Evolutionary conservation across 2,113 vertebrate genomes (phyloP).

Genomic region (Cervus canadensis): DNA sequence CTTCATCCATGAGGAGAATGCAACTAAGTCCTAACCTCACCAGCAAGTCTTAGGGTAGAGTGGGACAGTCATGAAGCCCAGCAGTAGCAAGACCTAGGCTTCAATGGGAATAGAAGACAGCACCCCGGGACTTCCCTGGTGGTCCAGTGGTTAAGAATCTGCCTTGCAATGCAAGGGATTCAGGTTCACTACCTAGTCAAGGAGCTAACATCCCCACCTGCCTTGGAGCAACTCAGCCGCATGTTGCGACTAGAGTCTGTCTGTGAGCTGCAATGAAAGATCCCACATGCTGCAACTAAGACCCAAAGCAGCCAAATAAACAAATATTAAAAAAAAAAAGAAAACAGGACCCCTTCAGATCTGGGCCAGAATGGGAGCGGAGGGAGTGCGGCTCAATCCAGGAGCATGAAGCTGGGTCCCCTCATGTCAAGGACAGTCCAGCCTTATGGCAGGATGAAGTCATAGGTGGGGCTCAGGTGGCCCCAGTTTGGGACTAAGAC

Average conservation of each 20-base stretch:
- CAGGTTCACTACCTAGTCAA: not conserved
- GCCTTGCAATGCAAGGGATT: not conserved
- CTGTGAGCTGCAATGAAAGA: not conserved
- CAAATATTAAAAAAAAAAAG: not conserved
- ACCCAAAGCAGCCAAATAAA: not conserved
- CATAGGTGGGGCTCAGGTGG: not conserved
- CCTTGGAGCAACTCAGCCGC: not conserved
- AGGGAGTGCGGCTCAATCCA: not conserved
- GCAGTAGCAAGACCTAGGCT: not conserved
- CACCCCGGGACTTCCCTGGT: not conserved
- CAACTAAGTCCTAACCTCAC: not conserved
- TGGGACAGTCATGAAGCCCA: not conserved
- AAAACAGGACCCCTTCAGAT: not conserved
- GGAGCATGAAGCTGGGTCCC: not conserved
- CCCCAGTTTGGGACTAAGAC: not conserved
- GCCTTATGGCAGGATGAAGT: not conserved
- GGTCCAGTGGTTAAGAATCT: not conserved
- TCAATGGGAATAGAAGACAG: not conserved
- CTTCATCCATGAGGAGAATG: not conserved
- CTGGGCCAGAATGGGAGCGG: not conserved
- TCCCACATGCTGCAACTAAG: not conserved
- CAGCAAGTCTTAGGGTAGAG: not conserved
- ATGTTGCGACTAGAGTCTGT: not conserved
- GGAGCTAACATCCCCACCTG: not conserved
- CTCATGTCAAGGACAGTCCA: not conserved